Evolutionary conservation across 1,140 invertebrate species (phyloP), one percentile per base, ranked within the genome.

Genomic region (Mycetomoellerius zeteki): DNA sequence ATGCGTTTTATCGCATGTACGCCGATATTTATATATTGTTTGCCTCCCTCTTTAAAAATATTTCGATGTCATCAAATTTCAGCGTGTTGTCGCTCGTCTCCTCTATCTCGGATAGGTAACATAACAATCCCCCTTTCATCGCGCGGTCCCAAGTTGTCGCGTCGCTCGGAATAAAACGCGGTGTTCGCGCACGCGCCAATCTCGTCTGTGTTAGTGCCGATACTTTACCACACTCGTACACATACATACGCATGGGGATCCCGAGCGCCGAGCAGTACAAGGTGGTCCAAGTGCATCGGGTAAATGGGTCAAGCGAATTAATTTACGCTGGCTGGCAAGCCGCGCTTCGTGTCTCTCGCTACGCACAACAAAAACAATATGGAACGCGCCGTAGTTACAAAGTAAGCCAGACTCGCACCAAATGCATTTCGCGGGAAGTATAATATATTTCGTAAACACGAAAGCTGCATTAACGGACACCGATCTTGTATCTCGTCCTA

Each of bases 251-350:
- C 64, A 16, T 10, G 56, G 33, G 58, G 30, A 80, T 73, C 8
- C 21, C 82, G 56, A 81, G 80, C 76, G 85, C 56, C 88, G 86
- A 47, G 82, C 81, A 90, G 88, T 89, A 90, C 78, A 86, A 88
- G 85, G 80, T 88, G 89, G 90, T 88, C 88, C 93, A 93, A 94
- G 93, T 94, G 92, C 92, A 94, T 89, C 92, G 92, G 93, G 93
- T 93, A 94, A 94, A 93, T 94, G 89, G 93, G 93, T 94, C 93
- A 93, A 91, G 87, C 91, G 86, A 90, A 92, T 92, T 88, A 92
- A 91, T 92, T 91, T 77, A 81, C 69, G 72, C 69, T 77, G 78
- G 89, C 85, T 89, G 85, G 86, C 88, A 86, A 81, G 88, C 69
- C 37, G 78, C 85, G 67, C 85, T 89, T 87, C 88, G 85, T 80